Evolutionary conservation across 2,888 invertebrate genomes (phyloP), one percentile per base, ranked within the genome.

Genomic region (Thera obeliscata): DNA sequence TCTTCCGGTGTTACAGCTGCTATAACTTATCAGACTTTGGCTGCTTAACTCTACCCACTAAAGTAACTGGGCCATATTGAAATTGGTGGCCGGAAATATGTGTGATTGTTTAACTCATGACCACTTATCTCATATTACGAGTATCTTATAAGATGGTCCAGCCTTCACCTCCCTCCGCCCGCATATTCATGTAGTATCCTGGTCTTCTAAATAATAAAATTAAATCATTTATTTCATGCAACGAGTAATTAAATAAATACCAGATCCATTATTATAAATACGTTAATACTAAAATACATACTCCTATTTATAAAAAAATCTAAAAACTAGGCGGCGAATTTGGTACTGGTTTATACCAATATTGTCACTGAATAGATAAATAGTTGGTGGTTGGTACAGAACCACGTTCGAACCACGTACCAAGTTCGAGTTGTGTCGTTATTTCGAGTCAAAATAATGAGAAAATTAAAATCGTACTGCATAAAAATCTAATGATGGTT

Each of bases 81-180:
- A 82, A 84, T 84, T 83, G 83, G 80, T 78, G 75, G 77, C 77
- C 80, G 84, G 84, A 83, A 83, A 78, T 75, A 67, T 79, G 80
- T 77, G 74, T 79, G 79, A 79, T 84, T 84, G 79, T 81, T 84
- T 82, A 84, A 78, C 78, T 78, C 79, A 76, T 76, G 77, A 73
- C 73, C 76, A 75, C 77, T 81, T 81, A 78, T 76, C 74, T 74
- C 73, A 74, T 77, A 78, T 81, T 78, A 78, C 76, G 78, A 22
- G 22, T 22, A 22, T 22, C 22, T 22, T 76, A 78, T 77, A 81
- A 80, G 69, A 73, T 70, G 72, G 69, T 60, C 69, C 76, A 78
- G 69, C 81, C 80, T 82, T 81, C 76, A 78, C 77, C 77, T 78
- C 76, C 77, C 81, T 83, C 77, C 77, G 75, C 78, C 79, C 77